These are phyloP conservation scores for Bostrychus sinensis DNA, from an alignment of 2,113 vertebrate species.

Conservation along the genomic window DNA sequence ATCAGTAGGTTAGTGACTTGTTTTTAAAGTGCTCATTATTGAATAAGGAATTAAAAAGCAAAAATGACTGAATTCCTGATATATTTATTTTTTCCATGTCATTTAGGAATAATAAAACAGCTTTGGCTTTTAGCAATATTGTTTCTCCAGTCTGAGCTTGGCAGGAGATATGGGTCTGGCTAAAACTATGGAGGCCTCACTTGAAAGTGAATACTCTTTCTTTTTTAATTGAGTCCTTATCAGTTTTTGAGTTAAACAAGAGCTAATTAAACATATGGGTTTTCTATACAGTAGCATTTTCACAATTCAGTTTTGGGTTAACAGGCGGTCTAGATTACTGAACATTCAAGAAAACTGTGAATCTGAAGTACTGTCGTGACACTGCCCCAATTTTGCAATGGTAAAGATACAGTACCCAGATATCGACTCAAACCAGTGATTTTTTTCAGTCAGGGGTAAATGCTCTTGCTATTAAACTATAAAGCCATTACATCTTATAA, in stretches of 20 bases:
- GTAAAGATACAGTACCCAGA: no score
- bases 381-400: no score
- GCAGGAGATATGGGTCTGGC: no score
- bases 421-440: no score
- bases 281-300: background rate
- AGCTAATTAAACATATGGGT: conserved; percentile 5
- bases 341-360: background rate
- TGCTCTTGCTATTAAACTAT: no score
- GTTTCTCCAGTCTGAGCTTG: background rate
- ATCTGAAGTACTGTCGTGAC: no score
- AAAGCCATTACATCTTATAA: no score
- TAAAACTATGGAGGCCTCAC: background rate
- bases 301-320: background rate
- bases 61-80: no score
- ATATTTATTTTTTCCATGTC: background rate
- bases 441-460: no score
- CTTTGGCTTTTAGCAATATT: background rate
- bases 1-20: background rate
- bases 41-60: no score
- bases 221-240: conserved; percentile 7
- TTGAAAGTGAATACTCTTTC: background rate
- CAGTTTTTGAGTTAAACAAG: background rate
- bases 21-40: background rate
- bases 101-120: background rate
- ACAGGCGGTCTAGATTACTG: background rate